Conservation (phyloP, 2,888 invertebrate genomes). For the Xestia rhomboidea region DNA sequence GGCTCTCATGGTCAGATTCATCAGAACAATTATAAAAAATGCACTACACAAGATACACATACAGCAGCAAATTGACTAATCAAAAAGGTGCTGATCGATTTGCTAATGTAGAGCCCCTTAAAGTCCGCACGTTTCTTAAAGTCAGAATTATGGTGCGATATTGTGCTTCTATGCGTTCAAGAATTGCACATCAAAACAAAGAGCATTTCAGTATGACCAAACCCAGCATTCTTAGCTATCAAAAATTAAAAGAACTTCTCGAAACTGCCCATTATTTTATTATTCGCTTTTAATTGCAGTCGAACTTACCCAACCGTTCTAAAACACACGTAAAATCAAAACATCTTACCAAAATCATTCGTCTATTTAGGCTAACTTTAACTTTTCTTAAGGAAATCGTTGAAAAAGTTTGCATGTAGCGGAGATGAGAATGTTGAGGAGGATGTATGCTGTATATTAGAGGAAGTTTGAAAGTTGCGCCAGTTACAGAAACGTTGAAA, state of each 20-base stretch:
- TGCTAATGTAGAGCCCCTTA: not conserved
- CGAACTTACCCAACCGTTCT: not conserved
- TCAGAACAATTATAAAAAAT: not conserved
- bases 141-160: too few species aligned
- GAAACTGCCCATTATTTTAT: not conserved
- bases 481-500: too few species aligned
- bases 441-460: too few species aligned
- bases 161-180: too few species aligned
- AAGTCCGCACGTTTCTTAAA: not conserved
- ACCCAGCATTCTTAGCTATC: not conserved
- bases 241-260: not conserved
- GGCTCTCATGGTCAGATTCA: not conserved
- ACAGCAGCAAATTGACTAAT: not conserved
- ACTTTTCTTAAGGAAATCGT: not conserved
- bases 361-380: not conserved
- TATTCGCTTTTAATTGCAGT: not conserved
- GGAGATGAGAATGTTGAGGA: too few species aligned
- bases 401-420: constrained; percentile 2
- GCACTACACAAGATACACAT: not conserved
- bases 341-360: not conserved
- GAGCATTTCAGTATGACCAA: not conserved
- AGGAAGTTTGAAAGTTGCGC: too few species aligned
- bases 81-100: not conserved
- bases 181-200: not conserved
- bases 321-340: not conserved